Evolutionary conservation across 2,113 vertebrate species (phyloP).

Genomic region (Campylorhamphus procurvoides): DNA sequence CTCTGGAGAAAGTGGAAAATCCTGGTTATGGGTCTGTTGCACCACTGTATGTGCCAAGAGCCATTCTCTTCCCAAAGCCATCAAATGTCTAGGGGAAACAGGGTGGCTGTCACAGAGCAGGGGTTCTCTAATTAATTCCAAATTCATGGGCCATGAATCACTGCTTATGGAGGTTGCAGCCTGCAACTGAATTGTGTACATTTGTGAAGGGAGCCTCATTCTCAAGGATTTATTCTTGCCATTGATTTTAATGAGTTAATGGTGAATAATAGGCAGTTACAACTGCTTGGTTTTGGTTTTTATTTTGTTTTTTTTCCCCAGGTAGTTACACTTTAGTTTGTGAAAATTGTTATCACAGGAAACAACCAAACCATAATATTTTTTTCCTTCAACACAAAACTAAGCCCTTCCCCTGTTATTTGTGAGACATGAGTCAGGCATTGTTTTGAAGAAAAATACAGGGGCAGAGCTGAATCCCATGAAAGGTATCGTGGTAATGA

Average conservation of each 20-base stretch:
- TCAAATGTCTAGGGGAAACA: not conserved
- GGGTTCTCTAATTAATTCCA: not conserved
- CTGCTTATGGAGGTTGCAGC: not conserved
- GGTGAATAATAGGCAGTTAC: not conserved
- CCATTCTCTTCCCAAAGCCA: not conserved
- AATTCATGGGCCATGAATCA: not conserved
- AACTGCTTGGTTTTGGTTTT: not conserved
- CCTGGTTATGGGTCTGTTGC: not conserved
- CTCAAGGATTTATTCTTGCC: not conserved
- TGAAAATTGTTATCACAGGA: not conserved
- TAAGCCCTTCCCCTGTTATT: not conserved
- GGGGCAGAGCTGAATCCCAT: not conserved
- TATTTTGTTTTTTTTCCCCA: too few relatives aligned
- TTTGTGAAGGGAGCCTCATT: not conserved
- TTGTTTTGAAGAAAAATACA: not conserved
- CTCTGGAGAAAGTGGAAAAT: conserved; percentile 32
- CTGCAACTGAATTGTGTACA: not conserved
- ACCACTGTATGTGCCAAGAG: not conserved
- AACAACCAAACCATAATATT: not conserved
- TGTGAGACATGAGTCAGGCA: conserved; percentile 1
- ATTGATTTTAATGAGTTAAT: not conserved
- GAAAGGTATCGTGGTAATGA: not conserved
- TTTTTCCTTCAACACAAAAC: not conserved
- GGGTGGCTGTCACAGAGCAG: not conserved
- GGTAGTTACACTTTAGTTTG: not conserved